Conservation (phyloP, 2,888 invertebrate genomes). For the Trichopria drosophilae region DNA sequence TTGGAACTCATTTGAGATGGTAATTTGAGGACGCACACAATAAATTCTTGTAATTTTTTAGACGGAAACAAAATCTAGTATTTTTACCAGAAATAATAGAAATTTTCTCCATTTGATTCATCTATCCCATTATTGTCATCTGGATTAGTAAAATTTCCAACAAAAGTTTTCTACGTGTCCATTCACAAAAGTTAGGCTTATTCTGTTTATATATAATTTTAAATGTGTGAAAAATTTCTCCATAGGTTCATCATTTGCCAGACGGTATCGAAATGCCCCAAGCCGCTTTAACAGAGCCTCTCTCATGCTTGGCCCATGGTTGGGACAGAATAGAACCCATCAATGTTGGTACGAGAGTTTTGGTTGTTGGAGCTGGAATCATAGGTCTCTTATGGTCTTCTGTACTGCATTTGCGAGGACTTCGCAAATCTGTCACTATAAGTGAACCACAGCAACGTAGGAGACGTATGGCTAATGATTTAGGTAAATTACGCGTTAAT, state of each 20-base stretch:
- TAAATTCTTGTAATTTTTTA: too few species aligned
- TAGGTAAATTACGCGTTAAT: constrained; percentile 48
- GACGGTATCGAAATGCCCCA: constrained; percentile 45
- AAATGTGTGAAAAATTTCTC: neutral
- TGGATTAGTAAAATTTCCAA: too few species aligned
- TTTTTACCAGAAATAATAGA: too few species aligned
- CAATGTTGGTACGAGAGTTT: constrained; percentile 64
- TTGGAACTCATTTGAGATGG: too few species aligned
- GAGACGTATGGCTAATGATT: constrained; percentile 43
- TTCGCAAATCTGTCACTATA: constrained; percentile 67
- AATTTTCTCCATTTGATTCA: too few species aligned
- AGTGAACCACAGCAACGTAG: constrained; percentile 66
- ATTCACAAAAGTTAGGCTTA: too few species aligned
- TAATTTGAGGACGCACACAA: too few species aligned
- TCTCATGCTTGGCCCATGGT: constrained; percentile 72
- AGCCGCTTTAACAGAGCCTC: constrained; percentile 70
- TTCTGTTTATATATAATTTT: neutral
- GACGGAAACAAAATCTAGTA: too few species aligned
- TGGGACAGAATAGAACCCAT: constrained; percentile 67
- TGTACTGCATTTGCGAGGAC: constrained; percentile 69
- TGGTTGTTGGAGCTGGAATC: constrained; percentile 72
- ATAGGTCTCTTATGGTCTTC: constrained; percentile 71
- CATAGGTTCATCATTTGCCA: constrained; percentile 44
- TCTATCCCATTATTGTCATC: too few species aligned
- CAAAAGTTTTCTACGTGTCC: too few species aligned